Evolutionary conservation across 2,888 invertebrate genomes (phyloP).

Genomic region (Drosophila anceps): DNA sequence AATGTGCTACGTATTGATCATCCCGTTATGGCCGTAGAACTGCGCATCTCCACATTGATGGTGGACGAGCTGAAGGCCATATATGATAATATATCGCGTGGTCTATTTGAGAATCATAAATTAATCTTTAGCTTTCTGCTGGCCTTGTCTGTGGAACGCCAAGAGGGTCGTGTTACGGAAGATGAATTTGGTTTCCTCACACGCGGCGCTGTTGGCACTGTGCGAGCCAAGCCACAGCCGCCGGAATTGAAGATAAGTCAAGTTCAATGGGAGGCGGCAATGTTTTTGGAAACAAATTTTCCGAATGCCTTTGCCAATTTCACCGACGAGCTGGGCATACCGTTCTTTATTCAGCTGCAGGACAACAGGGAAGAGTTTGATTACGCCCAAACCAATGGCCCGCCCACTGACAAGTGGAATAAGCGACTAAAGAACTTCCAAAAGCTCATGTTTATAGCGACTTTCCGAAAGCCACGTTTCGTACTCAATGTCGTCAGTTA

Average conservation of each 20-base stretch:
- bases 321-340: constrained; percentile 86
- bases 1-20: constrained; percentile 92
- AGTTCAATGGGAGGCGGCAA: constrained; percentile 89
- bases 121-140: constrained; percentile 94
- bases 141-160: constrained; percentile 90
- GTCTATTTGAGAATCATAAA: constrained; percentile 96
- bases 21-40: constrained; percentile 88
- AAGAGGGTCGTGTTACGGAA: constrained; percentile 87
- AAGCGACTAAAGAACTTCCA: constrained; percentile 89
- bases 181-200: constrained; percentile 92
- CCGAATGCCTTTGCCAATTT: constrained; percentile 86
- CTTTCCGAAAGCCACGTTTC: constrained; percentile 92
- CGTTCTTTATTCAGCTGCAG: constrained; percentile 88
- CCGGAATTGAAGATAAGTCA: constrained; percentile 86
- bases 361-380: constrained; percentile 87
- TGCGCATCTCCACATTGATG: constrained; percentile 89
- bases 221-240: constrained; percentile 87
- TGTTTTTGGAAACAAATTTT: constrained; percentile 88
- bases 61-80: constrained; percentile 92
- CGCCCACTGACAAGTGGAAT: constrained; percentile 88
- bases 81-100: constrained; percentile 95
- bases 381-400: constrained; percentile 85
- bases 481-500: constrained; percentile 93
- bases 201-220: constrained; percentile 89
- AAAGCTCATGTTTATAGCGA: constrained; percentile 92